phyloP scores from a whole-genome alignment of 2,888 invertebrate genomes.

The Apomyelois bistriatella region DNA sequence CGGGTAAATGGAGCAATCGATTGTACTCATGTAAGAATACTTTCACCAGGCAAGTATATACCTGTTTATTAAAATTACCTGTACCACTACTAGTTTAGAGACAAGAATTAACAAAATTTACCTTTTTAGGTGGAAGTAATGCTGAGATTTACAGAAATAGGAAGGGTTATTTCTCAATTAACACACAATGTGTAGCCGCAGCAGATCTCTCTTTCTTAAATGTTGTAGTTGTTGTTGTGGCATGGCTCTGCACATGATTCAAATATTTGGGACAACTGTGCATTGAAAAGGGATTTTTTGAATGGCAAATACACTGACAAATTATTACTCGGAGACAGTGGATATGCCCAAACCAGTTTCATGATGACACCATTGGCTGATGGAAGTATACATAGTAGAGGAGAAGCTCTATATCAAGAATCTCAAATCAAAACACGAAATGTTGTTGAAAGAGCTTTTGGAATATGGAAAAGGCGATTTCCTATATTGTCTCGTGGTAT shows the following conservation, averaged over 20 bases:
- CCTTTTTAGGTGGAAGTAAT: neutral
- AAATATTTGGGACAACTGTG: conserved; percentile 1
- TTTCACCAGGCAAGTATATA: too few relatives aligned
- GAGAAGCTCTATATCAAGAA: neutral
- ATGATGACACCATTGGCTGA: conserved; percentile 1
- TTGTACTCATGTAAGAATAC: neutral
- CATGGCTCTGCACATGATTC: neutral
- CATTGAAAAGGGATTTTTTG: neutral
- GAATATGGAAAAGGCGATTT: conserved; percentile 3
- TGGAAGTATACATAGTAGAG: too few relatives aligned
- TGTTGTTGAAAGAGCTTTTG: conserved; percentile 1
- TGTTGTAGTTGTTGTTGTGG: neutral
- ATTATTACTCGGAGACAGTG: neutral
- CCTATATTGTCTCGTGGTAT: neutral
- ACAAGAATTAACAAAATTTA: too few relatives aligned
- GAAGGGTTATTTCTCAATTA: neutral
- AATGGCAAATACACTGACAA: neutral
- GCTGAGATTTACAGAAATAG: neutral
- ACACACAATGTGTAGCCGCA: neutral
- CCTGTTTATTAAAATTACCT: too few relatives aligned
- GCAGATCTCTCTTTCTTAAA: neutral
- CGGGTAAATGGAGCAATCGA: neutral
- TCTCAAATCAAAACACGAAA: conserved; percentile 4
- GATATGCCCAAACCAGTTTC: conserved; percentile 1
- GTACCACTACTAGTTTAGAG: too few relatives aligned